phyloP scores from a whole-genome alignment of 2,888 invertebrate genomes.

The Drosophila melanosoma region DNA sequence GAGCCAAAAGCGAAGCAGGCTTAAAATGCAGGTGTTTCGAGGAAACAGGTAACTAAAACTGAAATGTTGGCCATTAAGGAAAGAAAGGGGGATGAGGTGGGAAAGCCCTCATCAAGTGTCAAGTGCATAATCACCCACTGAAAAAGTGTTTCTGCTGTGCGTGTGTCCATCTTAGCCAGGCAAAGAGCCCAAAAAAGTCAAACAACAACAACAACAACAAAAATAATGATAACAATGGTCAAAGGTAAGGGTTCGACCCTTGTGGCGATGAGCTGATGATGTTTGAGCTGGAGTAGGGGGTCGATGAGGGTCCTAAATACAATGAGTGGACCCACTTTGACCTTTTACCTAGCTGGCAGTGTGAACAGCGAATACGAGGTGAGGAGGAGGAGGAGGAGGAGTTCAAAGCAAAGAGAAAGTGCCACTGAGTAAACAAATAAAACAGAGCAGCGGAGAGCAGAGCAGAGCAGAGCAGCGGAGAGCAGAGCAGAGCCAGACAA shows the following conservation, averaged over 20 bases:
- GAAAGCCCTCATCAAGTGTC: constrained; percentile 73
- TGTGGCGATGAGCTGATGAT: constrained; percentile 13
- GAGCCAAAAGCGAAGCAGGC: background rate
- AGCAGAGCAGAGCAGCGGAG: too few species aligned
- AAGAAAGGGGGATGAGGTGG: background rate
- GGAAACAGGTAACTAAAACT: constrained; percentile 35
- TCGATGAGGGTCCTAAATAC: constrained; percentile 20
- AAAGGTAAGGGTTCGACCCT: constrained; percentile 43
- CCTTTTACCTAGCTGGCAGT: constrained; percentile 16
- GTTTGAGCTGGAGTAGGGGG: background rate
- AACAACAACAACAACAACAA: constrained; percentile 24
- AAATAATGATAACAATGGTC: constrained; percentile 28
- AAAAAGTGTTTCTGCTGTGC: constrained; percentile 43
- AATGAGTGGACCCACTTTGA: constrained; percentile 33
- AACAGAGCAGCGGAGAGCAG: constrained; percentile 9
- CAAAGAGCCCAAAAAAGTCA: constrained; percentile 52
- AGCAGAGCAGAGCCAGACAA: constrained; percentile 36
- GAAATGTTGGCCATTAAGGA: constrained; percentile 7
- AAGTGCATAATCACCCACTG: constrained; percentile 76
- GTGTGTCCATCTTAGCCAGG: constrained; percentile 36
- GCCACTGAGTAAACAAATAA: constrained; percentile 46
- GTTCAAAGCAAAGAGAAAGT: constrained; percentile 37
- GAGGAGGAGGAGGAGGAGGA: background rate
- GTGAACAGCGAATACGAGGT: background rate
- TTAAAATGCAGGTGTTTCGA: constrained; percentile 29